These are phyloP conservation scores for Rotaria macrura DNA, from an alignment of 2,888 invertebrate genomes.

Conservation along the genomic window DNA sequence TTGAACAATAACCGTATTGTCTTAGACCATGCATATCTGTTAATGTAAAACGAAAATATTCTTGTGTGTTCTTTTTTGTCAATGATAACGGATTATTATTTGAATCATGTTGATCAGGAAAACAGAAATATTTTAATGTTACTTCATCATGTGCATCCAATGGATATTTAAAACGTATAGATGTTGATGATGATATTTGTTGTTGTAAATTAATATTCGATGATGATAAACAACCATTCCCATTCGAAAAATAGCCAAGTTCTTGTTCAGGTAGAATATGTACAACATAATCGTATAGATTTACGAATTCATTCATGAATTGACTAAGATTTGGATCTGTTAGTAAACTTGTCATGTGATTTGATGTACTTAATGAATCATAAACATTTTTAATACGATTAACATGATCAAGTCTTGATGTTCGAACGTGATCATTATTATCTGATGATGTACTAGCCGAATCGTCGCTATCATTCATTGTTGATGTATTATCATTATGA, in stretches of 20 bases:
- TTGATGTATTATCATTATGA: not conserved
- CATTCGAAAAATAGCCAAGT: not conserved
- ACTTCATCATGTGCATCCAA: not conserved
- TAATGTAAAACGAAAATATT: slow-evolving; percentile 32
- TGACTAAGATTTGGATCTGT: not conserved
- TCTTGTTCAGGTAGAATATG: slow-evolving; percentile 1
- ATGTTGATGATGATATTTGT: not conserved
- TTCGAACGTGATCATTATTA: not conserved
- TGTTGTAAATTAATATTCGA: not conserved
- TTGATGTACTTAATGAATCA: not conserved
- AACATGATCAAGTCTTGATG: not conserved
- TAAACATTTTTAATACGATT: not conserved
- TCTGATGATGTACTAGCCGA: not conserved
- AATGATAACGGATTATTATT: not conserved
- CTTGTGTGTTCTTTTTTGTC: not conserved
- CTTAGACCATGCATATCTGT: slow-evolving; percentile 26
- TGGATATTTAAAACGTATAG: not conserved
- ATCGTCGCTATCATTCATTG: not conserved
- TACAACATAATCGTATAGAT: slow-evolving; percentile 2
- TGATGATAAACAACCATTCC: not conserved
- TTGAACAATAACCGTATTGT: slow-evolving; percentile 29
- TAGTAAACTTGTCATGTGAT: not conserved
- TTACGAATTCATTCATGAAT: not conserved
- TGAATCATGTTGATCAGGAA: slow-evolving; percentile 9
- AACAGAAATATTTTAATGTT: slow-evolving; percentile 2